phyloP scores from a whole-genome alignment of 2,888 invertebrate genomes.

The Dascillus cervinus region DNA sequence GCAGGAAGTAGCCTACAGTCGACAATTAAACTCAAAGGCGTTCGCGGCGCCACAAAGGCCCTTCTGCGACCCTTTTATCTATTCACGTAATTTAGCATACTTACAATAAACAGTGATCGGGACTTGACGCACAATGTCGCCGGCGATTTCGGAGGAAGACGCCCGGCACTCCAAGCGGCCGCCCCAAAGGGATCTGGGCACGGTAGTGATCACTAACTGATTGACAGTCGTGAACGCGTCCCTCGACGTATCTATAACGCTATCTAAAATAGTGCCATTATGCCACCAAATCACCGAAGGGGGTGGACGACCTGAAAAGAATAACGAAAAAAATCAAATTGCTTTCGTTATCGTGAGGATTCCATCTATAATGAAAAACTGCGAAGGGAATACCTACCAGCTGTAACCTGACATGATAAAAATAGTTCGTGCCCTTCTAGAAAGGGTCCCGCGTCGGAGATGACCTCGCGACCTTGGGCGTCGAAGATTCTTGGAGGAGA shows the following conservation, averaged over 20 bases:
- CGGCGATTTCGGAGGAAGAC: slow-evolving; percentile 62
- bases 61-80: too few relatives aligned
- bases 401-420: slow-evolving; percentile 77
- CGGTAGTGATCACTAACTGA: slow-evolving; percentile 64
- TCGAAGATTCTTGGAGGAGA: slow-evolving; percentile 75
- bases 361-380: neutral
- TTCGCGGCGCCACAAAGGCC: too few relatives aligned
- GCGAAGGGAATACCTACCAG: slow-evolving; percentile 54
- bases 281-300: slow-evolving; percentile 81
- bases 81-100: too few relatives aligned
- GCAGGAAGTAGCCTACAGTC: too few relatives aligned
- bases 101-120: slow-evolving; percentile 62
- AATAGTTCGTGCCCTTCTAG: slow-evolving; percentile 78
- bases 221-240: slow-evolving; percentile 58
- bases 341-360: too few relatives aligned
- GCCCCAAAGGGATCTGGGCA: slow-evolving; percentile 66
- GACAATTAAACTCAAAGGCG: too few relatives aligned
- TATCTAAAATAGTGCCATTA: slow-evolving; percentile 65
- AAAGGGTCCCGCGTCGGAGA: slow-evolving; percentile 73
- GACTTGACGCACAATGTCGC: slow-evolving; percentile 63
- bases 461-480: slow-evolving; percentile 72
- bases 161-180: slow-evolving; percentile 71
- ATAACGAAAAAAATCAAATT: neutral
- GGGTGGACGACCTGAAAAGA: slow-evolving; percentile 63
- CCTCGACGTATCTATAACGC: slow-evolving; percentile 62